These are phyloP conservation scores for Charaxes varanes DNA, from an alignment of 1,140 invertebrate genomes.

Conservation along the genomic window DNA sequence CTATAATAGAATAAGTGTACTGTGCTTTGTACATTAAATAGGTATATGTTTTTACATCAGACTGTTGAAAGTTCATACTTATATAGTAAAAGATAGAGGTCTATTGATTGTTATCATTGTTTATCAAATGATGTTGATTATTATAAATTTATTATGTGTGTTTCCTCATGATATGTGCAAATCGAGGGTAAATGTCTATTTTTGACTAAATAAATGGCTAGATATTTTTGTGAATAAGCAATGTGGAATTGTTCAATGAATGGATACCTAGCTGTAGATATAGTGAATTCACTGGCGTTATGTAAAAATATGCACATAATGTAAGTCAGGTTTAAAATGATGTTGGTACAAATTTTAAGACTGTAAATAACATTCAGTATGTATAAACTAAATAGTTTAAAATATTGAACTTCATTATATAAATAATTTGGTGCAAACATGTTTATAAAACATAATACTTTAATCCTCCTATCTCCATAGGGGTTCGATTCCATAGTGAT, in stretches of 20 bases:
- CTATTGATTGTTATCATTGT: constrained; percentile 72
- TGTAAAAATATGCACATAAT: constrained; percentile 47
- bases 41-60: constrained; percentile 61
- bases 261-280: constrained; percentile 56
- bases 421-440: constrained; percentile 17
- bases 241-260: constrained; percentile 61
- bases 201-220: constrained; percentile 64
- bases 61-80: constrained; percentile 66
- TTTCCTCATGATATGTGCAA: constrained; percentile 65
- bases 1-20: constrained; percentile 50
- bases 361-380: constrained; percentile 45
- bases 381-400: constrained; percentile 24
- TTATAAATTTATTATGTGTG: constrained; percentile 69
- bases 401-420: constrained; percentile 22
- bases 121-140: constrained; percentile 69
- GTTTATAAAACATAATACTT: constrained; percentile 3
- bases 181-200: constrained; percentile 61
- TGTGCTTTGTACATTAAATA: constrained; percentile 63
- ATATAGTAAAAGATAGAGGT: constrained; percentile 63
- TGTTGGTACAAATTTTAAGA: constrained; percentile 67
- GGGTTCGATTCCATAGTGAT: too few relatives aligned
- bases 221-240: constrained; percentile 67
- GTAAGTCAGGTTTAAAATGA: constrained; percentile 40
- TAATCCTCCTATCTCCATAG: too few relatives aligned
- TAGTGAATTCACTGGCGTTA: constrained; percentile 41